phyloP scores from a whole-genome alignment of 2,888 invertebrate species.

The Sclerodermus sp. region DNA sequence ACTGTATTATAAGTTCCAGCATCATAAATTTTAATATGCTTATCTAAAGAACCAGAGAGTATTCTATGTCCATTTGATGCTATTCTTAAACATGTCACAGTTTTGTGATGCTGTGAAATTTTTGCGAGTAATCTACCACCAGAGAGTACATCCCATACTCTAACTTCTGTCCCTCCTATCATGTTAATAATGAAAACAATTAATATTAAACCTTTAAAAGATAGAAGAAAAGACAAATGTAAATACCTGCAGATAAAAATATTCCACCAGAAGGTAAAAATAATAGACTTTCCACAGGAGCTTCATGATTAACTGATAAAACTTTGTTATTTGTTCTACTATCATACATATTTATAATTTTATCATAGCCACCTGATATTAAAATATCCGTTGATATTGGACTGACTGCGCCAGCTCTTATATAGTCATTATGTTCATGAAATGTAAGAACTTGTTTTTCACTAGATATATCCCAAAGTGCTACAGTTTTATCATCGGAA shows the following conservation, averaged over 20 bases:
- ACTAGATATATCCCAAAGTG: slow-evolving; percentile 89
- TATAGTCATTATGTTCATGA: slow-evolving; percentile 76
- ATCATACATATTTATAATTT: slow-evolving; percentile 85
- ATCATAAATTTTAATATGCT: slow-evolving; percentile 92
- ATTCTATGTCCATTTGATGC: slow-evolving; percentile 81
- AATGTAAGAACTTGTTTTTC: slow-evolving; percentile 73
- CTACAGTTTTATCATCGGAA: slow-evolving; percentile 86
- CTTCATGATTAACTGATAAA: slow-evolving; percentile 80
- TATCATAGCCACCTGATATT: slow-evolving; percentile 88
- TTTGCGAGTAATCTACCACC: slow-evolving; percentile 83
- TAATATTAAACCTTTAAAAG: background rate
- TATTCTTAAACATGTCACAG: slow-evolving; percentile 83
- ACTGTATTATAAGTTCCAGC: slow-evolving; percentile 82
- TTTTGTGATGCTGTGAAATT: slow-evolving; percentile 93
- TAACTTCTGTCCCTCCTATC: slow-evolving; percentile 79
- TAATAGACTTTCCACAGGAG: slow-evolving; percentile 85
- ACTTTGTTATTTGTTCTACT: slow-evolving; percentile 71
- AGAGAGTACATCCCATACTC: slow-evolving; percentile 90
- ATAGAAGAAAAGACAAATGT: background rate
- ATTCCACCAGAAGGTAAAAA: slow-evolving; percentile 89
- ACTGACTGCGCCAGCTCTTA: slow-evolving; percentile 81
- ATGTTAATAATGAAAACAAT: background rate
- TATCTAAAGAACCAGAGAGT: slow-evolving; percentile 88
- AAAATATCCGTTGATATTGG: slow-evolving; percentile 75
- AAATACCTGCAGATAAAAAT: slow-evolving; percentile 80